Evolutionary conservation across 2,113 vertebrate genomes (phyloP), one percentile per base, ranked within the genome.

Genomic region (Paraplagusia blochii): DNA sequence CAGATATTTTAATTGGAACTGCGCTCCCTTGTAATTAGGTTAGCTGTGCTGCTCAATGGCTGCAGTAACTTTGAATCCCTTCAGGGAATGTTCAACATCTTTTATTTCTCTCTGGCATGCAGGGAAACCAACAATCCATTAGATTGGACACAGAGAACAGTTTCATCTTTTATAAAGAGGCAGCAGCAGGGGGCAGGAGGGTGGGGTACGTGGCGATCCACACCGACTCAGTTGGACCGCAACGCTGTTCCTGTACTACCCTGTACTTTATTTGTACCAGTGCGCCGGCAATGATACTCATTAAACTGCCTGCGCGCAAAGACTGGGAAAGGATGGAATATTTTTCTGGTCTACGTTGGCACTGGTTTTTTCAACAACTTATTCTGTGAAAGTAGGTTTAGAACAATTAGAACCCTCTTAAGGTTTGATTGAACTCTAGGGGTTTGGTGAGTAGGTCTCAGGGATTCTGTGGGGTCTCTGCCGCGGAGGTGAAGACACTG

Each of bases 181-280:
- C 45, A 58, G 63, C 66, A 43, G 46, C 51, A 58, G 65, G 47
- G 60, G 63, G 69, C 43, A 46, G 53, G 60, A 46, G 53, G 60
- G 65, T 44, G 60, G 63, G 69, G 45, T 40, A 69, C 84, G 85
- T 82, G 86, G 84, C 55, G 65, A 56, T 77, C 43, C 42, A 51
- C 44, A 35, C 52, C 42, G 40, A 50, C 54, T 52, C 60, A 50
- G 49, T 46, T 4, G 51, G 48, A 44, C 50, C 39, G 13, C 58
- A 60, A 36, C 58, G 72, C 51, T 42, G 11, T 54, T 19, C 42
- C 62, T 50, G 22, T 9, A 10, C 52, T 58, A 35, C 44, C 29
- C 48, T 38, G 18, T 40, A 29, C 66, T 33, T 56, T 22, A 9
- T 8, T 39, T 11, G 29, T 39, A 40, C 39, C 14, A 13, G 16